phyloP scores from a whole-genome alignment of 1,140 invertebrate genomes.

The Reticulitermes speratus region DNA sequence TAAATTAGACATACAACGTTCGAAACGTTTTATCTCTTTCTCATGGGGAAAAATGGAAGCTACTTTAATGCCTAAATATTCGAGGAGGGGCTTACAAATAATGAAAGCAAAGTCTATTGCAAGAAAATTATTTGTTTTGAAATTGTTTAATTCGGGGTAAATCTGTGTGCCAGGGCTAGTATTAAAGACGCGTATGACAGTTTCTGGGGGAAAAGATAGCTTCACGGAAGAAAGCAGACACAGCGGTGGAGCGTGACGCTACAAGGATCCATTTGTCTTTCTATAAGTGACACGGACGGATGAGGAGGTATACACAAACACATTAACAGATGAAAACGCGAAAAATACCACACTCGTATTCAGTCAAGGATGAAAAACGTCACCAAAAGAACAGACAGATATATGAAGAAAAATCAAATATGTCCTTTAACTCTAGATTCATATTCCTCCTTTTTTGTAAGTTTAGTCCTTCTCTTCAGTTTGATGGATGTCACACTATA shows the following conservation, averaged over 20 bases:
- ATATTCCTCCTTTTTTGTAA: neutral
- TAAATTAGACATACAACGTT: too few species aligned
- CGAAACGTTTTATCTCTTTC: too few species aligned
- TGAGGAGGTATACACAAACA: slow-evolving; percentile 10
- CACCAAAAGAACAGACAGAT: neutral
- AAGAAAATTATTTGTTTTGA: too few species aligned
- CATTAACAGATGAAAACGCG: slow-evolving; percentile 18
- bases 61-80: too few species aligned
- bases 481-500: neutral
- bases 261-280: neutral
- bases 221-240: neutral
- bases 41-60: too few species aligned
- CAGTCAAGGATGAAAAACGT: slow-evolving; percentile 1
- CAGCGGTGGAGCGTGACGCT: neutral
- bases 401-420: neutral
- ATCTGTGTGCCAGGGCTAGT: too few species aligned
- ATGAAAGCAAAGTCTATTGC: too few species aligned
- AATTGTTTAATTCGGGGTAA: too few species aligned
- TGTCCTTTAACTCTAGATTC: neutral
- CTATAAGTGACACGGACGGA: neutral
- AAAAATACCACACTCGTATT: neutral
- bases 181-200: neutral
- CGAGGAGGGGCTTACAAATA: too few species aligned
- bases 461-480: neutral
- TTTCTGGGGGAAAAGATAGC: neutral